Percentiles rank a stretch among this genome's conserved stretches.
Evolutionary conservation across 2,113 vertebrate genomes (phyloP).

Genomic region (Rhinogobius similis): DNA sequence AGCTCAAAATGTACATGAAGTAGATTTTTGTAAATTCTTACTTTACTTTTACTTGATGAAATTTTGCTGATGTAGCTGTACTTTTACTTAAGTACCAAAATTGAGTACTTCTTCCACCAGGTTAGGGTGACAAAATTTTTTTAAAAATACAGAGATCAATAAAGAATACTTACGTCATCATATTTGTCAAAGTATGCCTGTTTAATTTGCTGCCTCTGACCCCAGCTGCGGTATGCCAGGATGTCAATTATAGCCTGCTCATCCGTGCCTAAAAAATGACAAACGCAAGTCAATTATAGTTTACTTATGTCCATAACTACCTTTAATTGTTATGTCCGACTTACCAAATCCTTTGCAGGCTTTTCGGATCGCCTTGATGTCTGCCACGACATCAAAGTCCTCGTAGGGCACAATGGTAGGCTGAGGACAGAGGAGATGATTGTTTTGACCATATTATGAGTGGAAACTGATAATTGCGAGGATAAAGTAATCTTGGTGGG

Average conservation of each 20-base stretch:
- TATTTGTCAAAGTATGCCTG: constrained; percentile 81
- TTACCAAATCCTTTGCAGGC: constrained; percentile 82
- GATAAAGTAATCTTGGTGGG: not conserved
- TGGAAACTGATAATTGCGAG: not conserved
- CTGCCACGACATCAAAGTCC: constrained; percentile 77
- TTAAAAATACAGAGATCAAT: too few species aligned
- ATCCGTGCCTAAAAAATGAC: constrained; percentile 73
- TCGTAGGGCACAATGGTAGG: constrained; percentile 76
- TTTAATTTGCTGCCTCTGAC: constrained; percentile 78
- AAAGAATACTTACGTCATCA: constrained; percentile 69
- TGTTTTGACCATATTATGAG: not conserved
- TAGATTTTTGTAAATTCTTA: too few species aligned
- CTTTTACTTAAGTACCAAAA: too few species aligned
- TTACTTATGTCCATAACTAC: not conserved
- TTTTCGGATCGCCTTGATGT: constrained; percentile 82
- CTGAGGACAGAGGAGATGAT: constrained; percentile 38
- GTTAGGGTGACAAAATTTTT: too few species aligned
- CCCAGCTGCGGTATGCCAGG: constrained; percentile 74
- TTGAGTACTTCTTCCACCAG: too few species aligned
- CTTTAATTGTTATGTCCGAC: constrained; percentile 11
- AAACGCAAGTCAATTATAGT: not conserved
- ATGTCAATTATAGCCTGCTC: constrained; percentile 81
- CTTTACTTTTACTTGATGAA: too few species aligned
- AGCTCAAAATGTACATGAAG: too few species aligned
- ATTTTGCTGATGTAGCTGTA: too few species aligned